phyloP scores from a whole-genome alignment of 1,140 invertebrate species.

The Macrotrachela quadricornifera region DNA sequence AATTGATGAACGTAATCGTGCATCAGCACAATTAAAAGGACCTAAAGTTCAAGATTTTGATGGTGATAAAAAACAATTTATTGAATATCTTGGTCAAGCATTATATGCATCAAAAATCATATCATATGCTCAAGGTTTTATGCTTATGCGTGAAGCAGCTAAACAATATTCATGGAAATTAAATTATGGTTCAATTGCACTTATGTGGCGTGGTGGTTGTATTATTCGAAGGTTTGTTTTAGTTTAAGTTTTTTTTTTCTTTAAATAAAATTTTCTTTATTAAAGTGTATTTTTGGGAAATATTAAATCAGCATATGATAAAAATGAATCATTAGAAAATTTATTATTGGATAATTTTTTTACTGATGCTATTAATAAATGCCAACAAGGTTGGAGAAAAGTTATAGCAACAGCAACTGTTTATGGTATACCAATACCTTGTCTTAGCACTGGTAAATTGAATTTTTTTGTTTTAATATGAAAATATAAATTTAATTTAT shows the following conservation, averaged over 20 bases:
- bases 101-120: slow-evolving; percentile 94
- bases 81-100: slow-evolving; percentile 53
- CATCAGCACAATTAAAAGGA: slow-evolving; percentile 52
- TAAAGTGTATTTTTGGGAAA: slow-evolving; percentile 72
- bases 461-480: too few relatives aligned
- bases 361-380: slow-evolving; percentile 51
- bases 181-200: slow-evolving; percentile 87
- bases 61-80: slow-evolving; percentile 55
- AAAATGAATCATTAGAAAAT: slow-evolving; percentile 66
- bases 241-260: background rate
- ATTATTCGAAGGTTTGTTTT: slow-evolving; percentile 63
- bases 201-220: slow-evolving; percentile 99
- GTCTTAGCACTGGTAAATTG: slow-evolving; percentile 46
- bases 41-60: slow-evolving; percentile 34
- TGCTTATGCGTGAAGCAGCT: slow-evolving; percentile 82
- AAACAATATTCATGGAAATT: slow-evolving; percentile 73
- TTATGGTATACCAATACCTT: slow-evolving; percentile 70
- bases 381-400: slow-evolving; percentile 45
- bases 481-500: too few relatives aligned
- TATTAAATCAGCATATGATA: slow-evolving; percentile 83
- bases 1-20: slow-evolving; percentile 54
- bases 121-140: slow-evolving; percentile 96
- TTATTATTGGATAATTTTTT: slow-evolving; percentile 89
- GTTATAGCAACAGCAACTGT: slow-evolving; percentile 37
- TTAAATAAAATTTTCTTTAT: slow-evolving; percentile 9